A percentile compares a stretch with the other conserved stretches of the same genome.
These are phyloP conservation scores for Tetrao urogallus DNA, from an alignment of 2,113 vertebrate genomes.

Conservation along the genomic window DNA sequence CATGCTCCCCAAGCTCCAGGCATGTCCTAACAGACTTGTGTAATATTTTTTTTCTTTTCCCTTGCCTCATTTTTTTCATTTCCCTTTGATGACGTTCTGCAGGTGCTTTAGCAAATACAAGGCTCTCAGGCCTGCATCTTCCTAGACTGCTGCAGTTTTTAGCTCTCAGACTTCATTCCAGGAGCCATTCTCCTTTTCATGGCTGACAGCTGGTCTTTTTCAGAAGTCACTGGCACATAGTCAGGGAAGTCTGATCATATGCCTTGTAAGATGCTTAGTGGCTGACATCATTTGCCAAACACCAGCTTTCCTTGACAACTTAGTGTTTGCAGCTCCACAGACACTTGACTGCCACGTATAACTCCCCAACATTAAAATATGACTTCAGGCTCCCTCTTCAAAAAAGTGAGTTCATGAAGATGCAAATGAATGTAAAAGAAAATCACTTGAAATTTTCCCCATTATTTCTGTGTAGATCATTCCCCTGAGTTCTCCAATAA, in stretches of 20 bases:
- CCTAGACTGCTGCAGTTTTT: conserved; percentile 28
- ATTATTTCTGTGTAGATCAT: background rate
- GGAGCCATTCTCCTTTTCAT: conserved; percentile 56
- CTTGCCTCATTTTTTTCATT: background rate
- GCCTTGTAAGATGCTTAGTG: conserved; percentile 44
- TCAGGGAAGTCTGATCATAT: conserved; percentile 60
- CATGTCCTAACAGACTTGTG: conserved; percentile 56
- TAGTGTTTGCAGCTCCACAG: conserved; percentile 8
- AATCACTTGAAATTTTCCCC: background rate
- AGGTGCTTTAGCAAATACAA: conserved; percentile 51
- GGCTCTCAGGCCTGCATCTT: conserved; percentile 16
- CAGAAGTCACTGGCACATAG: conserved; percentile 37
- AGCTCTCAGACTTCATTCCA: conserved; percentile 48
- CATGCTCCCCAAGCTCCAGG: conserved; percentile 25
- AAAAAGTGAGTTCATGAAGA: background rate
- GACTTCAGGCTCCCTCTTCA: background rate
- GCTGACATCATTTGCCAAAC: conserved; percentile 62
- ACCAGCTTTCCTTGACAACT: conserved; percentile 35
- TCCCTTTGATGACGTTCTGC: conserved; percentile 59
- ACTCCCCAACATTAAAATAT: background rate
- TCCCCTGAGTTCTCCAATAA: background rate
- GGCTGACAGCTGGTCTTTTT: conserved; percentile 62
- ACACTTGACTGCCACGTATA: background rate
- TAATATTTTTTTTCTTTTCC: background rate
- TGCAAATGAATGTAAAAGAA: background rate